Evolutionary conservation across 2,797 vertebrate species (phyloP).

Genomic region (Halcyon leucocephala): DNA sequence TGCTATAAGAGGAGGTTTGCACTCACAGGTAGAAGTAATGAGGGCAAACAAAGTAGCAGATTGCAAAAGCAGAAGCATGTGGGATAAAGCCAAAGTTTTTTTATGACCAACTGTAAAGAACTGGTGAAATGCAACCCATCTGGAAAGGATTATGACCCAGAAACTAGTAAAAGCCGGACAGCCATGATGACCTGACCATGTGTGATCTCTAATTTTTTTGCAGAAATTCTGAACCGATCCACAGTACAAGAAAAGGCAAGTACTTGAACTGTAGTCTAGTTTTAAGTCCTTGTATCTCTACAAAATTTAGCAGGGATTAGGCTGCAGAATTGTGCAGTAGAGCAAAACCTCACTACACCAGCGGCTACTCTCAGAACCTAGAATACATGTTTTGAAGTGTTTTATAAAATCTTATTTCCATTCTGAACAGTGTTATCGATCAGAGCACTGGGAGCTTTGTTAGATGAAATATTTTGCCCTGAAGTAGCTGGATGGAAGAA

Average conservation of each 20-base stretch:
- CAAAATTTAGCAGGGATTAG: neutral
- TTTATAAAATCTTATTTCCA: neutral
- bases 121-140: slow-evolving; percentile 35
- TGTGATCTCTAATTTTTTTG: neutral
- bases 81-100: neutral
- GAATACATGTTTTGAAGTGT: neutral
- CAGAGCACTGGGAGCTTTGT: neutral
- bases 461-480: neutral
- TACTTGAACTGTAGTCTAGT: neutral
- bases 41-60: slow-evolving; percentile 16
- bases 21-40: slow-evolving; percentile 17
- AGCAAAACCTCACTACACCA: neutral
- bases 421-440: neutral
- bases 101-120: slow-evolving; percentile 8
- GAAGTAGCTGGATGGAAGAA: neutral
- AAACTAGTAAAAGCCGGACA: slow-evolving; percentile 51
- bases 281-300: neutral
- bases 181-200: neutral
- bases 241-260: neutral
- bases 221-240: neutral
- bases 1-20: neutral
- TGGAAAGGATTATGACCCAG: slow-evolving; percentile 64
- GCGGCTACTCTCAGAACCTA: neutral
- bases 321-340: neutral
- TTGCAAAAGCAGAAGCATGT: slow-evolving; percentile 53